Evolutionary conservation across 2,113 vertebrate species (phyloP).

Genomic region (Callospermophilus lateralis): DNA sequence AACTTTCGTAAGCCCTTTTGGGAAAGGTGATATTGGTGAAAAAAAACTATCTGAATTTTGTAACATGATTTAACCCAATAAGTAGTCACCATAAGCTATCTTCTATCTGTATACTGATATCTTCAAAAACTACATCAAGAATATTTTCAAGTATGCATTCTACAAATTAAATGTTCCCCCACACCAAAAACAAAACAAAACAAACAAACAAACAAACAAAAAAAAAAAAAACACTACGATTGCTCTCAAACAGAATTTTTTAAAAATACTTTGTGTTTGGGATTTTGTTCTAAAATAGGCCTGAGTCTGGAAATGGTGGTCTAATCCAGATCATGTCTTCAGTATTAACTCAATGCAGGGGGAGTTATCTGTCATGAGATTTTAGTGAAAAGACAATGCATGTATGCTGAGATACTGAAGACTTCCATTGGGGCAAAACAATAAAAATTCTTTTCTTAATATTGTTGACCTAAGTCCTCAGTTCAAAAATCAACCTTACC

Average conservation of each 20-base stretch:
- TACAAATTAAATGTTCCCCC: neutral
- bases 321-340: neutral
- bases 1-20: neutral
- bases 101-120: neutral
- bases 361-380: neutral
- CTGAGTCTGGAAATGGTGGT: neutral
- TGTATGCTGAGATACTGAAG: neutral
- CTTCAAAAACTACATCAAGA: neutral
- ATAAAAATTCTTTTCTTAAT: constrained; percentile 23
- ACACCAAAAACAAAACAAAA: no score
- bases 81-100: neutral
- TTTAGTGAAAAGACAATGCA: neutral
- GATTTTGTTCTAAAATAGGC: constrained; percentile 5
- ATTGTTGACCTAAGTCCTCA: neutral
- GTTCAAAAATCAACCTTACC: constrained; percentile 56
- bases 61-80: neutral
- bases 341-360: neutral
- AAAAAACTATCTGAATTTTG: constrained; percentile 11
- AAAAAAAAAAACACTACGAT: neutral
- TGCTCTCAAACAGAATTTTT: neutral
- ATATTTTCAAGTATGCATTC: neutral
- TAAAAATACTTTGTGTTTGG: neutral
- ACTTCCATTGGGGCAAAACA: neutral
- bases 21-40: neutral
- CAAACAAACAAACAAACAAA: neutral